These are phyloP conservation scores for Prunella strophiata DNA, from an alignment of 2,797 vertebrate species.

Conservation along the genomic window DNA sequence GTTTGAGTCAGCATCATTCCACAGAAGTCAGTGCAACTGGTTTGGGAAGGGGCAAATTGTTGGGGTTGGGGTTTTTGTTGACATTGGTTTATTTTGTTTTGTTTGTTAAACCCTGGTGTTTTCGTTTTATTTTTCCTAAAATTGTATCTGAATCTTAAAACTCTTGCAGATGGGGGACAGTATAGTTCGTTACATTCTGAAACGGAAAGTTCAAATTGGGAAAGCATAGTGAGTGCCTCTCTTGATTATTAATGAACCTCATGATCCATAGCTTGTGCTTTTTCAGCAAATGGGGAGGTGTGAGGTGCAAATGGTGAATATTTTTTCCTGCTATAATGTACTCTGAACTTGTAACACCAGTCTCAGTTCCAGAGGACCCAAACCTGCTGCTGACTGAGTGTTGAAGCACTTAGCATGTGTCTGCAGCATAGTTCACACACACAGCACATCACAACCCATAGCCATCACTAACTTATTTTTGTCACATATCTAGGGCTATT, in stretches of 20 bases:
- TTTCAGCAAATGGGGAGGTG: background rate
- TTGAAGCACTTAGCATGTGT: background rate
- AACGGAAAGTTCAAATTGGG: background rate
- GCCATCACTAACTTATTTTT: background rate
- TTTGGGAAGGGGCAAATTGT: background rate
- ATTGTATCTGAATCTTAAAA: background rate
- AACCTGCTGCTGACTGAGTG: background rate
- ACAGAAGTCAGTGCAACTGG: background rate
- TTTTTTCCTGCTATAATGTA: background rate
- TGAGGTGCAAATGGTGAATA: background rate
- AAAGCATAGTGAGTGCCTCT: background rate
- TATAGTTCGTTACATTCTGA: background rate
- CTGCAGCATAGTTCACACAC: accelerated
- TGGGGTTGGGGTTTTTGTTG: accelerated
- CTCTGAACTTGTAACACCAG: background rate
- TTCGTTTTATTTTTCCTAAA: background rate
- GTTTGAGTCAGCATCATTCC: background rate
- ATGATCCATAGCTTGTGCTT: background rate
- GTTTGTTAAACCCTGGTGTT: background rate
- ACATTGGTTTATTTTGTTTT: background rate
- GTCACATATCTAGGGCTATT: background rate
- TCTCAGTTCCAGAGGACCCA: background rate
- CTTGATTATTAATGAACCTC: background rate
- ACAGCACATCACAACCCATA: background rate
- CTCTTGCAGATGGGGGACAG: accelerated